Evolutionary conservation across 2,888 invertebrate species (phyloP).

Genomic region (Harpagoxenus sublaevis): DNA sequence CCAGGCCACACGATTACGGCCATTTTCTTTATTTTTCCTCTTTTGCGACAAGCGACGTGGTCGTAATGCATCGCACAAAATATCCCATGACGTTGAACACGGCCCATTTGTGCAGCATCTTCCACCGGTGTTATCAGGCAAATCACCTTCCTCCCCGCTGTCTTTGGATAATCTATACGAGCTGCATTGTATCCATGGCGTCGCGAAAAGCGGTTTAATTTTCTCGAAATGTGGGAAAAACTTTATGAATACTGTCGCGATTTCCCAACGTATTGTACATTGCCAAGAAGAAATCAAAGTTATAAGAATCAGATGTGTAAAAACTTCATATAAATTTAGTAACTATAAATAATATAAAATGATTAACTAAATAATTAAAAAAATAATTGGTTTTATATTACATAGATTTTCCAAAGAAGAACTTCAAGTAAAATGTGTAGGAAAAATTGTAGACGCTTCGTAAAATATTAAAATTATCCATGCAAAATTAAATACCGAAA

Average conservation of each 20-base stretch:
- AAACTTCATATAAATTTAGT: neutral
- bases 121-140: slow-evolving; percentile 46
- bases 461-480: slow-evolving; percentile 12
- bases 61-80: slow-evolving; percentile 46
- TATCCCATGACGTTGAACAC: slow-evolving; percentile 37
- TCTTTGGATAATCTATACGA: slow-evolving; percentile 43
- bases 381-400: neutral
- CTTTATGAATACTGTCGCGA: neutral
- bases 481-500: neutral
- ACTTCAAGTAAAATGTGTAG: neutral
- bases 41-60: neutral
- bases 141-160: slow-evolving; percentile 42
- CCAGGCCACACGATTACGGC: slow-evolving; percentile 23
- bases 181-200: neutral
- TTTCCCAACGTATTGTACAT: neutral
- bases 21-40: slow-evolving; percentile 46
- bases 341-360: neutral
- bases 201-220: slow-evolving; percentile 18
- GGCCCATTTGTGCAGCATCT: slow-evolving; percentile 41
- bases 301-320: neutral
- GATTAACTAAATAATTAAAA: neutral
- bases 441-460: neutral
- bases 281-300: neutral
- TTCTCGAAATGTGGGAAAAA: neutral
- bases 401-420: neutral